phyloP scores from a whole-genome alignment of 2,113 vertebrate genomes.

The Chaenogobius annularis region DNA sequence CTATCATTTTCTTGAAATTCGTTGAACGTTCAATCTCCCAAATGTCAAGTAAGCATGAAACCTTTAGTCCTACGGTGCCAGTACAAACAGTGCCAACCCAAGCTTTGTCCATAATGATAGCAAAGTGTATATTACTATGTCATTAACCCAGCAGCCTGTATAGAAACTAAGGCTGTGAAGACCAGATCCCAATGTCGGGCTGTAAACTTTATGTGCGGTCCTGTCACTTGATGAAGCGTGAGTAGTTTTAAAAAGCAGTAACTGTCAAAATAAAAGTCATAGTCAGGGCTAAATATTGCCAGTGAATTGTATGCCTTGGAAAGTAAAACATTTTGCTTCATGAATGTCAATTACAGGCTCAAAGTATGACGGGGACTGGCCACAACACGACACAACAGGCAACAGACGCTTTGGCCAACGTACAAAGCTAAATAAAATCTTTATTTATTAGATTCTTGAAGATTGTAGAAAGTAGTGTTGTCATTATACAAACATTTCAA shows the following conservation, averaged over 20 bases:
- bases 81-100: neutral
- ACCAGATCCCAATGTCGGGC: neutral
- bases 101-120: neutral
- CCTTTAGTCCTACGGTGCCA: neutral
- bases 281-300: conserved; percentile 9
- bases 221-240: conserved; percentile 17
- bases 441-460: neutral
- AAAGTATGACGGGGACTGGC: neutral
- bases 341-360: neutral
- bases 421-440: neutral
- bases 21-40: neutral
- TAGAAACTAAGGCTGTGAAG: conserved; percentile 10
- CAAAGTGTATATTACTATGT: conserved; percentile 15
- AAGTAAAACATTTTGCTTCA: neutral
- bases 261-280: conserved; percentile 31
- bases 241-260: conserved; percentile 21
- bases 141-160: conserved; percentile 30
- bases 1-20: neutral
- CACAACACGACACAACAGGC: neutral
- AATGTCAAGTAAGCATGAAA: conserved; percentile 3
- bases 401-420: neutral
- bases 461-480: too few species aligned
- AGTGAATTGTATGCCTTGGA: conserved; percentile 2
- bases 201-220: conserved; percentile 29
- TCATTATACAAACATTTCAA: too few species aligned